Base-by-base conservation (phyloP, 1,140 invertebrate genomes). In the Hyphantria cunea region DNA sequence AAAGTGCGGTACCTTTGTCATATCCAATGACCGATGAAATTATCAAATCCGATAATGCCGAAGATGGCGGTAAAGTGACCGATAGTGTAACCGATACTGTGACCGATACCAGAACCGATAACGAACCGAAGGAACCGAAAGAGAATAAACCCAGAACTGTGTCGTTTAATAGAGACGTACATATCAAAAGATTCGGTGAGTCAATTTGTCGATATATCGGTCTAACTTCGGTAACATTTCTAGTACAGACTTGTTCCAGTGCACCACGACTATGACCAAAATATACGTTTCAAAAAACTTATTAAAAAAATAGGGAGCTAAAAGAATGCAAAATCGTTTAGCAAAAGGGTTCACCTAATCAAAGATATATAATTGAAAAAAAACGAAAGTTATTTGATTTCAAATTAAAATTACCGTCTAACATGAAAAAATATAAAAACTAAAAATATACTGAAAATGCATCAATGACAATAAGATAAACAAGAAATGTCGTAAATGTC, bases 141-240 rank as follows among this genome's bases (percentile, higher is more conserved):
- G 83, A 85, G 66, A 75, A 70, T 17, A 90, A 91, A 74, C 78
- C 78, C 59, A 82, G 87, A 80, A 82, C 81, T 74, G 96, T 97
- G 75, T 96, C 96, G 76, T 97, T 97, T 93, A 96, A 97, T 93
- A 93, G 95, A 83, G 96, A 96, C 93, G 95, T 97, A 72, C 95
- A 96, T 91, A 95, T 97, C 74, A 96, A 97, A 91, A 92, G 95
- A 92, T 96, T 96, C 89, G 95, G 95, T 96, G 93, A 95, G 94
- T 91, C 77, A 53, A 58, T 63, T 70, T 60, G 44, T 58, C 55
- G 56, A 60, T 51, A 50, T 34, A 47, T 44, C 41, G 41, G 41
- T 44, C 12, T 44, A 44, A 44, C 41, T 44, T 44, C 41, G 41
- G 41, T 44, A 13, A 44, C 10, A 13, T 44, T n/a, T 12, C 37